Conservation (phyloP, 2,888 invertebrate species). For the Acanthosepion pharaonis region DNA sequence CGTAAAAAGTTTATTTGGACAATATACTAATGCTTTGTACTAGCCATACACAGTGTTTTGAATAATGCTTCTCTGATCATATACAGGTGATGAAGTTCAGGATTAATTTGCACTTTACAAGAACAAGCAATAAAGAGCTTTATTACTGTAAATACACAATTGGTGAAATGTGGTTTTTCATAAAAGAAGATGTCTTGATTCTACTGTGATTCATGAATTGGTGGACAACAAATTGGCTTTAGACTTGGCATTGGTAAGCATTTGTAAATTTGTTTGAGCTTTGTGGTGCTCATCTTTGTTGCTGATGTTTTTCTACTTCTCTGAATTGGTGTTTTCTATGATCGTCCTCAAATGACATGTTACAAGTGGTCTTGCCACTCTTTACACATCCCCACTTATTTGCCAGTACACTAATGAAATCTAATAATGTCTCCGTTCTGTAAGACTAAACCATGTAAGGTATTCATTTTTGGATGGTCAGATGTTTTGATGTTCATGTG, state of each 20-base stretch:
- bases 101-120: neutral
- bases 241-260: neutral
- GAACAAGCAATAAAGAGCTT: neutral
- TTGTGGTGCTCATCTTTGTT: neutral
- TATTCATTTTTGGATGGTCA: neutral
- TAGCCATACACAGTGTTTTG: neutral
- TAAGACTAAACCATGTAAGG: neutral
- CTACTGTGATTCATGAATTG: neutral
- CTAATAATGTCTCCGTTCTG: neutral
- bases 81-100: neutral
- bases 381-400: neutral
- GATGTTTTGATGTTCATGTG: neutral
- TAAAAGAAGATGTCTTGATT: neutral
- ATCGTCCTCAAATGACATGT: neutral
- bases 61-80: neutral
- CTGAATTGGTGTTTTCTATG: neutral
- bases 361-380: neutral
- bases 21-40: neutral
- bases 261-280: slow-evolving; percentile 11
- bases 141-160: neutral
- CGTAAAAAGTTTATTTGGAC: no score
- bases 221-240: neutral
- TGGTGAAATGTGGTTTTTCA: neutral
- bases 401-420: neutral
- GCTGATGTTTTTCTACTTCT: neutral